Evolutionary conservation across 2,797 vertebrate species (phyloP).

Genomic region (Rhynchotus rufescens): DNA sequence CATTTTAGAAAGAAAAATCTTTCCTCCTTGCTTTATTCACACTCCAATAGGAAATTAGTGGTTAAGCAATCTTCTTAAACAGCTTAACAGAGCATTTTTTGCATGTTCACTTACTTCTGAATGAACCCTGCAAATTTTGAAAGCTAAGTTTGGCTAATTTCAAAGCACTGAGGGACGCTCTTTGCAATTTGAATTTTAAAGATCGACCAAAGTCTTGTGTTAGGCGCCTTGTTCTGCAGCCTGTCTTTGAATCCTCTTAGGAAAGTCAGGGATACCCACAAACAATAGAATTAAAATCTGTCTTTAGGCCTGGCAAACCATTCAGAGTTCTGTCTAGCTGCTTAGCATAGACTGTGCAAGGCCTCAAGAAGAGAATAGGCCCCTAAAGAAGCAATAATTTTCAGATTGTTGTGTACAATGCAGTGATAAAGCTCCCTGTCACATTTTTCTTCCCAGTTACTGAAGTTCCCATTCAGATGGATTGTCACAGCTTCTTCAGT

Average conservation of each 20-base stretch:
- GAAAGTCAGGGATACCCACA: constrained; percentile 76
- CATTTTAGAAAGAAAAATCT: constrained; percentile 1
- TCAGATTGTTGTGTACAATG: constrained; percentile 83
- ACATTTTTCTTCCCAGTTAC: constrained; percentile 94
- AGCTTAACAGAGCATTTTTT: background rate
- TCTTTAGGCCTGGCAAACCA: constrained; percentile 79
- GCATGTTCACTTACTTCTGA: constrained; percentile 25
- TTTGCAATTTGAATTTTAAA: constrained; percentile 63
- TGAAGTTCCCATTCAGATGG: constrained; percentile 88
- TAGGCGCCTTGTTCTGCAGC: constrained; percentile 63
- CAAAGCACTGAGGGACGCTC: background rate
- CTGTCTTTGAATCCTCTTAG: constrained; percentile 79
- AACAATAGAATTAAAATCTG: constrained; percentile 84
- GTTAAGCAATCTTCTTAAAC: background rate
- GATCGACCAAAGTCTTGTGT: constrained; percentile 28
- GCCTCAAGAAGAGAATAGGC: constrained; percentile 77
- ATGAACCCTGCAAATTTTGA: constrained; percentile 33
- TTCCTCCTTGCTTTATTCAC: background rate
- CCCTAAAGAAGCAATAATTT: constrained; percentile 88
- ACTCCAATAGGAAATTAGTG: background rate
- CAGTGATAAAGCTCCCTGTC: constrained; percentile 91
- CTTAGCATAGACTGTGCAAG: constrained; percentile 84
- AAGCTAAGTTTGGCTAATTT: constrained; percentile 13
- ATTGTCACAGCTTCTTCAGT: constrained; percentile 84
- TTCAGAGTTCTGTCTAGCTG: constrained; percentile 80